A percentile compares a stretch with the other conserved stretches of the same genome.
Conservation (phyloP, 2,797 vertebrate genomes). For the Dendrocincla tyrannina region DNA sequence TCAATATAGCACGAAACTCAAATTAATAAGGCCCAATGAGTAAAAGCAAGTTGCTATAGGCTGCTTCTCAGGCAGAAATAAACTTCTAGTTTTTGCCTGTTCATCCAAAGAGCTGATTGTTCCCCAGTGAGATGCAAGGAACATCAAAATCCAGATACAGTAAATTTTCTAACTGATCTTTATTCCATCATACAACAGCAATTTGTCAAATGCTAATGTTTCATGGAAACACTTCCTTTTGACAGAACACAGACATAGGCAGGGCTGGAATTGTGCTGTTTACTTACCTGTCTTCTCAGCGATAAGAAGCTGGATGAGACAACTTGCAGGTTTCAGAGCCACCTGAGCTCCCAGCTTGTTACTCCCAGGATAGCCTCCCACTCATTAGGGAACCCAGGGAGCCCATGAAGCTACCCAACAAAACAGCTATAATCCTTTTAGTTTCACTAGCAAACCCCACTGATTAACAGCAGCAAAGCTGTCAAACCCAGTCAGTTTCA, state of each 20-base stretch:
- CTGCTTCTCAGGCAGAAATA: background rate
- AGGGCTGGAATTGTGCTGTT: background rate
- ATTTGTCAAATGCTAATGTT: background rate
- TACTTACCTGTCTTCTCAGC: background rate
- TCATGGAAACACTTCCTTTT: background rate
- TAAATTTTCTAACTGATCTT: background rate
- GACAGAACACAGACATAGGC: background rate
- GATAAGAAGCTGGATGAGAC: background rate
- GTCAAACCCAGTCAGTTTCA: background rate
- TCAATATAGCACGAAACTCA: background rate
- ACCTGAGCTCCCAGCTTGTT: background rate
- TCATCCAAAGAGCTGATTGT: background rate
- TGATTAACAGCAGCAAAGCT: background rate
- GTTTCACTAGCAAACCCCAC: background rate
- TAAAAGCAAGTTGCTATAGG: background rate
- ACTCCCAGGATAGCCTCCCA: background rate
- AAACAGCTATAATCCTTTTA: background rate
- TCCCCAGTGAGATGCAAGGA: background rate
- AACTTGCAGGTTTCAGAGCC: background rate
- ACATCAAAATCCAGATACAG: background rate
- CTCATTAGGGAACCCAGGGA: background rate
- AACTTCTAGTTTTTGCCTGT: background rate
- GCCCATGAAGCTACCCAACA: background rate
- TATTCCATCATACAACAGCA: background rate
- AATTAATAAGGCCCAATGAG: background rate